These are phyloP conservation scores for Pandemis heparana DNA, from an alignment of 2,888 invertebrate genomes.

Conservation along the genomic window DNA sequence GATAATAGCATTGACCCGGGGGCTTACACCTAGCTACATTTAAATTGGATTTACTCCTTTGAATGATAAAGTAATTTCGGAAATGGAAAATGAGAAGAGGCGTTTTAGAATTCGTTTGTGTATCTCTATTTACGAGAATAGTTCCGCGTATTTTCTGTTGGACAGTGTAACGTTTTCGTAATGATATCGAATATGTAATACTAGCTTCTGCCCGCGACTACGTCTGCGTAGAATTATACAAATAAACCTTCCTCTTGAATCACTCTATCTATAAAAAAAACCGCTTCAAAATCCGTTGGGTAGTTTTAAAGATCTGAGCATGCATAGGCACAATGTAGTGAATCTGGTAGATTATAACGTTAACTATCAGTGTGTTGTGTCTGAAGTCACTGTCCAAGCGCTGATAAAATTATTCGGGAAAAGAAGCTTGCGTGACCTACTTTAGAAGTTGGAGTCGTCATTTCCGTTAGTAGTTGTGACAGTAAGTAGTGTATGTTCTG, in stretches of 20 bases:
- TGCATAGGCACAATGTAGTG: no score
- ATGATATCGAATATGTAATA: not conserved
- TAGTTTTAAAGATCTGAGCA: no score
- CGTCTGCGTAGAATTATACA: no score
- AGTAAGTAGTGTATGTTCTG: not conserved
- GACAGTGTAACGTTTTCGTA: not conserved
- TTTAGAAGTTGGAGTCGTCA: not conserved
- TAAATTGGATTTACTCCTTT: slow-evolving; percentile 43
- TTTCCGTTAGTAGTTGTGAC: not conserved
- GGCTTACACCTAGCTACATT: slow-evolving; percentile 39
- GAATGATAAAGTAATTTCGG: slow-evolving; percentile 40
- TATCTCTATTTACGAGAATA: not conserved
- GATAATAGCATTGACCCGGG: slow-evolving; percentile 37
- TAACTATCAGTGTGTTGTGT: not conserved
- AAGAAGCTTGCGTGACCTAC: not conserved
- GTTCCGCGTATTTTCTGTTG: not conserved
- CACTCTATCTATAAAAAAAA: no score
- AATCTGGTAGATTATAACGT: no score
- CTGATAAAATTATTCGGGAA: no score
- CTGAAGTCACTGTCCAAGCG: no score
- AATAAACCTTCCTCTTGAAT: no score
- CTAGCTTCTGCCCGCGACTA: no score
- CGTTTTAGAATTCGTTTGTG: slow-evolving; percentile 11
- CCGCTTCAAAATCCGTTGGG: no score
- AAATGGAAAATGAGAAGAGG: slow-evolving; percentile 18